Percentiles rank a stretch among this genome's conserved stretches.
phyloP scores from a whole-genome alignment of 2,888 invertebrate genomes.

The Pteria penguin region DNA sequence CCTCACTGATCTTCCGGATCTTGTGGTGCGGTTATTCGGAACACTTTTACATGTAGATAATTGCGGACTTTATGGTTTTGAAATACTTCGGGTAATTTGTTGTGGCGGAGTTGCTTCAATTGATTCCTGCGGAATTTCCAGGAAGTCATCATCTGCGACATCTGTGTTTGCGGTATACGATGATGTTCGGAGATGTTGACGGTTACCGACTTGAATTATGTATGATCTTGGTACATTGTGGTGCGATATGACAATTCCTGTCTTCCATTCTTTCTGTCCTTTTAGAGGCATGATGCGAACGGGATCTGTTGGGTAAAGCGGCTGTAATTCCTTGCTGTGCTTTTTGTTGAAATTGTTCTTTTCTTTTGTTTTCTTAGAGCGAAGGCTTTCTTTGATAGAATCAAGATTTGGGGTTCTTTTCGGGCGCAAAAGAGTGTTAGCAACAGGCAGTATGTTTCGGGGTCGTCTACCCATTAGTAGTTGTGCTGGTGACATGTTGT shows the following conservation, averaged over 20 bases:
- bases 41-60: not conserved
- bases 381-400: conserved; percentile 16
- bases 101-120: not conserved
- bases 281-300: not conserved
- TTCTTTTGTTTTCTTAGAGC: conserved; percentile 25
- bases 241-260: no score
- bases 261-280: conserved; percentile 19
- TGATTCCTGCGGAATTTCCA: not conserved
- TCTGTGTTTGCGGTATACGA: conserved; percentile 4
- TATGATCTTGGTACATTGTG: no score
- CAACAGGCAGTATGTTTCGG: not conserved
- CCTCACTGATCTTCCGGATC: not conserved
- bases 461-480: conserved; percentile 5
- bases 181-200: conserved; percentile 20
- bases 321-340: conserved; percentile 7
- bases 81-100: not conserved
- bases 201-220: conserved; percentile 12
- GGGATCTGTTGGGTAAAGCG: conserved; percentile 1
- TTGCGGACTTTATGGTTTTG: not conserved
- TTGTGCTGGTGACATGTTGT: conserved; percentile 3
- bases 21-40: not conserved
- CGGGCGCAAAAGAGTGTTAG: not conserved
- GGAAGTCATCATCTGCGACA: not conserved
- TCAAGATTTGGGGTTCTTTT: not conserved
- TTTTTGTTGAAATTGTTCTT: conserved; percentile 29